These are phyloP conservation scores for Diarsia rubi DNA, from an alignment of 2,888 invertebrate species.

Conservation along the genomic window DNA sequence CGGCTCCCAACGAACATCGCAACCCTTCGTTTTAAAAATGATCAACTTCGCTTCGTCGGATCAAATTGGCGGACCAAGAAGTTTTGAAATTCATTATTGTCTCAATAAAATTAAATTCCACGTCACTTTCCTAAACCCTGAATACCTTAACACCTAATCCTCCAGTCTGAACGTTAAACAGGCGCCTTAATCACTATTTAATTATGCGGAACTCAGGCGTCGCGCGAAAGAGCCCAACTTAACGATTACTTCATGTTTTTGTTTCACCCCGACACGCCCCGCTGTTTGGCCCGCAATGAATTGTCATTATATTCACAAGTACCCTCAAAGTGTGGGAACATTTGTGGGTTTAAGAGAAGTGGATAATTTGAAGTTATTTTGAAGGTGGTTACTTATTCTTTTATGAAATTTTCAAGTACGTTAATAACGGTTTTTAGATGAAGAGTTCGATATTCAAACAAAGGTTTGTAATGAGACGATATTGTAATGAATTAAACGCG, in stretches of 20 bases:
- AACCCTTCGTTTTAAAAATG: background rate
- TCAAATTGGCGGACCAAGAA: background rate
- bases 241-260: slow-evolving; percentile 81
- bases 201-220: slow-evolving; percentile 83
- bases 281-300: slow-evolving; percentile 66
- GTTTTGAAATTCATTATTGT: background rate
- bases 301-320: slow-evolving; percentile 65
- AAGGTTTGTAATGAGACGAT: background rate
- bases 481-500: background rate
- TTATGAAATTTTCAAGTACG: slow-evolving; percentile 15
- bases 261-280: slow-evolving; percentile 69
- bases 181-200: slow-evolving; percentile 86
- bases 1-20: too few species aligned
- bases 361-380: slow-evolving; percentile 46
- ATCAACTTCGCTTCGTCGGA: background rate
- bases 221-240: slow-evolving; percentile 75
- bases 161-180: slow-evolving; percentile 67
- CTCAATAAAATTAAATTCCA: slow-evolving; percentile 13
- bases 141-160: slow-evolving; percentile 33
- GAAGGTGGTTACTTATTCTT: background rate
- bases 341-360: slow-evolving; percentile 25
- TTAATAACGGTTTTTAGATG: background rate
- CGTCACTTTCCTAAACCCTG: background rate
- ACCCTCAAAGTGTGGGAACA: slow-evolving; percentile 46
- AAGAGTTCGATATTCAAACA: background rate